A percentile compares a stretch with the other conserved stretches of the same genome.
These are phyloP conservation scores for Macquaria ambigua DNA, from an alignment of 2,113 vertebrate species.

Conservation along the genomic window DNA sequence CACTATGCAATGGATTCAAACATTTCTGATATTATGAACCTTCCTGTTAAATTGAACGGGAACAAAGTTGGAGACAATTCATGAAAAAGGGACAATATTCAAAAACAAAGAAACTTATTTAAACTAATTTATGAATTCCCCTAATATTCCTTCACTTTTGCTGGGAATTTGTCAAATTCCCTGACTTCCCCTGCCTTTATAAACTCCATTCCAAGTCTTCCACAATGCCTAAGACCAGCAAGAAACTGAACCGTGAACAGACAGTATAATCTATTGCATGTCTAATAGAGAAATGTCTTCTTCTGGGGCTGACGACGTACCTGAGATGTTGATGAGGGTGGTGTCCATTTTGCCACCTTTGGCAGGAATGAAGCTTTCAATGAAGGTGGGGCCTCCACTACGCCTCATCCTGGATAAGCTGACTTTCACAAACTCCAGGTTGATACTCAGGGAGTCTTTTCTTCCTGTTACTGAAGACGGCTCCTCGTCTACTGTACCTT, in stretches of 20 bases:
- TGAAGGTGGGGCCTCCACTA: slow-evolving; percentile 92
- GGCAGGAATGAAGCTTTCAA: slow-evolving; percentile 89
- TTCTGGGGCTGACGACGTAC: slow-evolving; percentile 70
- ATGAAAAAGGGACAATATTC: background rate
- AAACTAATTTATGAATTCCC: too few relatives aligned
- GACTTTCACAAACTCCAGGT: slow-evolving; percentile 99
- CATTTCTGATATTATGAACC: background rate
- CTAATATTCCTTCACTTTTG: too few relatives aligned
- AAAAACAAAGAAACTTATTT: too few relatives aligned
- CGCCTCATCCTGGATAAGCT: slow-evolving; percentile 96
- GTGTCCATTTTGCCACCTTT: slow-evolving; percentile 97
- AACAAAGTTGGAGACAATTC: background rate
- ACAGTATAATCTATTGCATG: background rate
- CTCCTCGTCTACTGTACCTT: slow-evolving; percentile 95
- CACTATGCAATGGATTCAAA: background rate
- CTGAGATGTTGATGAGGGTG: slow-evolving; percentile 98
- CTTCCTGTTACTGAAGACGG: slow-evolving; percentile 95
- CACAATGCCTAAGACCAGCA: background rate
- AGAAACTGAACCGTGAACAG: background rate
- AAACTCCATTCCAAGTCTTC: background rate
- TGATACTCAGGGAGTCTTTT: slow-evolving; percentile 99
- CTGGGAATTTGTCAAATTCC: background rate
- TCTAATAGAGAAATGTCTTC: background rate
- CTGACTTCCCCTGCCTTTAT: background rate
- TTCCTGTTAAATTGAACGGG: background rate